Percentiles rank a stretch among this genome's conserved stretches.
phyloP scores from a whole-genome alignment of 2,888 invertebrate genomes.

The Tenthredo distinguenda region DNA sequence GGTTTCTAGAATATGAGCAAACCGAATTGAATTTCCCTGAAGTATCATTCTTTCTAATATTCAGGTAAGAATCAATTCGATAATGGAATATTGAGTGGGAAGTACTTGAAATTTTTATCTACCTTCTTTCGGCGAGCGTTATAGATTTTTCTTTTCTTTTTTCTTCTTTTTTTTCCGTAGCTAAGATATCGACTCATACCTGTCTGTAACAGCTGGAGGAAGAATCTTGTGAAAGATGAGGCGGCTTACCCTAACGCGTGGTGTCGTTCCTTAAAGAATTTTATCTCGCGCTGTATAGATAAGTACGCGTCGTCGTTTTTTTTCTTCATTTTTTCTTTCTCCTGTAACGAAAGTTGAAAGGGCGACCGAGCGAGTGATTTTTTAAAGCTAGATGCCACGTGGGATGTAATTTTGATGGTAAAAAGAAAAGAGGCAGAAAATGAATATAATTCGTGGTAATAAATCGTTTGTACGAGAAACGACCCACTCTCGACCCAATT shows the following conservation, averaged over 20 bases:
- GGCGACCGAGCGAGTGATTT: not conserved
- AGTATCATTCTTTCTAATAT: not conserved
- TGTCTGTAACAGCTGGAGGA: not conserved
- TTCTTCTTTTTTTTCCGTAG: not conserved
- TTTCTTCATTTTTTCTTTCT: not conserved
- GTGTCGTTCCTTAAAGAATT: not conserved
- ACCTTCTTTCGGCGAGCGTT: not conserved
- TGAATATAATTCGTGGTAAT: not conserved
- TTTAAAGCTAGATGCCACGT: not conserved
- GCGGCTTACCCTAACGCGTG: not conserved
- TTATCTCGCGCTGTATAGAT: not conserved
- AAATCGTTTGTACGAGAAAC: constrained; percentile 5
- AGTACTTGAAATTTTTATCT: not conserved
- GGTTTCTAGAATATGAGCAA: not conserved
- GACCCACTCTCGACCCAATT: constrained; percentile 27
- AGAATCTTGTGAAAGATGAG: not conserved
- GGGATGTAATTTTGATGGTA: not conserved
- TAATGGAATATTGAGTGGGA: not conserved
- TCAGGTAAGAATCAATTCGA: not conserved
- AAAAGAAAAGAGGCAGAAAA: not conserved
- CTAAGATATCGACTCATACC: constrained; percentile 10
- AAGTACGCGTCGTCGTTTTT: not conserved
- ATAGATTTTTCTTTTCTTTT: not conserved
- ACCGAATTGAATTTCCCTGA: not conserved
- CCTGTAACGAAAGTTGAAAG: not conserved